Evolutionary conservation across 2,113 vertebrate genomes (phyloP).

Genomic region (Anseranas semipalmata): DNA sequence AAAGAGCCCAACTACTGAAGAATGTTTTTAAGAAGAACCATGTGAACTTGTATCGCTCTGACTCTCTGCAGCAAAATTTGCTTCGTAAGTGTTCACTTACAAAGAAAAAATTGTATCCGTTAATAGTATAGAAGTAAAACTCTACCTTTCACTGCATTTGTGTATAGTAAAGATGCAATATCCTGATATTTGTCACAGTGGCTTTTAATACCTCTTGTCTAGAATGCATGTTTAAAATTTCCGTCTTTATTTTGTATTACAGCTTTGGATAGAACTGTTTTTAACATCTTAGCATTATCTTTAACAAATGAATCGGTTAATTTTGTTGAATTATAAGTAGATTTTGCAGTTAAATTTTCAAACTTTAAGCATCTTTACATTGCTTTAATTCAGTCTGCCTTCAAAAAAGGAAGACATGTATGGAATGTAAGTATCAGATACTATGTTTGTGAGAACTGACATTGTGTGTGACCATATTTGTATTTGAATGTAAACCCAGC

Average conservation of each 20-base stretch:
- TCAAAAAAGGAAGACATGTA: neutral
- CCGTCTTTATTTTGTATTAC: neutral
- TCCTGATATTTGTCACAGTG: neutral
- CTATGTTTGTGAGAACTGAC: neutral
- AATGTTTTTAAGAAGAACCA: slow-evolving; percentile 99
- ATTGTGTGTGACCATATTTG: neutral
- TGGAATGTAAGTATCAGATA: neutral
- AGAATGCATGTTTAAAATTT: neutral
- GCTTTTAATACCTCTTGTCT: neutral
- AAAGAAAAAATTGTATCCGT: neutral
- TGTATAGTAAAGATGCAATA: neutral
- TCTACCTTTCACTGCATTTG: neutral
- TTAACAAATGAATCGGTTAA: neutral
- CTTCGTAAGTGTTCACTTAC: slow-evolving; percentile 86
- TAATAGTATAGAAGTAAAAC: neutral
- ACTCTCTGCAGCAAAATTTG: slow-evolving; percentile 94
- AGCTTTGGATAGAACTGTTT: neutral
- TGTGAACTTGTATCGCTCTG: slow-evolving; percentile 91
- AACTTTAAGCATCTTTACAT: neutral
- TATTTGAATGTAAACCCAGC: neutral
- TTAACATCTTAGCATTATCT: neutral
- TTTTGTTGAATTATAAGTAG: neutral
- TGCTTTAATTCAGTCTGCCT: neutral
- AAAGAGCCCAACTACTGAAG: slow-evolving; percentile 96
- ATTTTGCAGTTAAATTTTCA: neutral